phyloP scores from a whole-genome alignment of 2,113 vertebrate genomes.

The Muntiacus reevesi region DNA sequence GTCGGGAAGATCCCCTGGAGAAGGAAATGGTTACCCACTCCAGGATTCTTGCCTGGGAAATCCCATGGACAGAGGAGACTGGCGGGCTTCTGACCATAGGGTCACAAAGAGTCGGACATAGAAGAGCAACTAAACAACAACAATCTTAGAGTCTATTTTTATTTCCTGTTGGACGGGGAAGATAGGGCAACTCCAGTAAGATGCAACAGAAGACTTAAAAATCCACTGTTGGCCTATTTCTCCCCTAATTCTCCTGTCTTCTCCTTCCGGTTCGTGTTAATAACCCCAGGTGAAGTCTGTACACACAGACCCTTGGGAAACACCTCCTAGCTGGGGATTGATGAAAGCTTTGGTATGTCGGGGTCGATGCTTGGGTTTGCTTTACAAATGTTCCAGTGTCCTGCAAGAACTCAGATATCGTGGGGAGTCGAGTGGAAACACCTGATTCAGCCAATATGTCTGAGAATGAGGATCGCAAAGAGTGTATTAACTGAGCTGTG shows the following conservation, averaged over 20 bases:
- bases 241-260: neutral
- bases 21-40: neutral
- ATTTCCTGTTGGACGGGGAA: neutral
- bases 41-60: neutral
- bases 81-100: neutral
- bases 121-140: neutral
- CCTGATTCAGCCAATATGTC: accelerated
- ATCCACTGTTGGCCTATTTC: neutral
- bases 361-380: accelerated
- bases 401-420: accelerated
- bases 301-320: accelerated
- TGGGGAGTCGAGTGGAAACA: too few species aligned
- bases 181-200: neutral
- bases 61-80: neutral
- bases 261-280: neutral
- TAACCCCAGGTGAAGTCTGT: neutral
- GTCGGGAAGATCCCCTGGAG: neutral
- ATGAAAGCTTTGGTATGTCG: accelerated
- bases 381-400: neutral
- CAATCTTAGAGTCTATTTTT: neutral
- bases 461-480: accelerated
- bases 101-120: neutral
- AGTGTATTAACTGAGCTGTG: neutral
- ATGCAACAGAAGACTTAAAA: neutral
- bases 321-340: accelerated